phyloP scores from a whole-genome alignment of 2,797 vertebrate species.

The Macroramphosus scolopax region DNA sequence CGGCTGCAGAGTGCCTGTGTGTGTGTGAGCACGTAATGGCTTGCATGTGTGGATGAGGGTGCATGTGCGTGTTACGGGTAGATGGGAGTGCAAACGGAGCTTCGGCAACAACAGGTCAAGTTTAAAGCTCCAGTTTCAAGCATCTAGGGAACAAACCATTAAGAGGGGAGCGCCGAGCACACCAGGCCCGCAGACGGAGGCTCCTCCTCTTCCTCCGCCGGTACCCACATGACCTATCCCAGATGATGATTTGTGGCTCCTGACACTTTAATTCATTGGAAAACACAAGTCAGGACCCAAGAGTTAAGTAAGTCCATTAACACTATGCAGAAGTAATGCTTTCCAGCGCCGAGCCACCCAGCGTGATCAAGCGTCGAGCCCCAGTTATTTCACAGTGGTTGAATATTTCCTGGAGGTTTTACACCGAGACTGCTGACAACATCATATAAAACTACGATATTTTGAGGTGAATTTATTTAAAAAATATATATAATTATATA shows the following conservation, averaged over 20 bases:
- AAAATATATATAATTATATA: conserved; percentile 23
- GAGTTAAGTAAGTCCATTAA: conserved; percentile 81
- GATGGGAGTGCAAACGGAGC: conserved; percentile 66
- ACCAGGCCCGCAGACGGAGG: conserved; percentile 33
- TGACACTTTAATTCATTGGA: conserved; percentile 81
- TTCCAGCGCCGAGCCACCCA: conserved; percentile 70
- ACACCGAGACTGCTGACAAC: conserved; percentile 37
- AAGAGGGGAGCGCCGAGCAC: conserved; percentile 74
- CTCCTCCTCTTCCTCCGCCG: conserved; percentile 12
- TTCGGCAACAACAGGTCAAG: conserved; percentile 51
- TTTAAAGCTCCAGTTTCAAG: conserved; percentile 73
- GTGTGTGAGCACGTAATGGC: conserved; percentile 2
- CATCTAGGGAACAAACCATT: conserved; percentile 82
- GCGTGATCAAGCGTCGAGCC: conserved; percentile 54
- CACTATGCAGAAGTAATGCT: conserved; percentile 69
- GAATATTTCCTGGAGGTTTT: conserved; percentile 56
- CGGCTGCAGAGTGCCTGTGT: conserved; percentile 63
- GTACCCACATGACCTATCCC: conserved; percentile 60
- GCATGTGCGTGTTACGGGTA: conserved; percentile 53
- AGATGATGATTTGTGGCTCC: conserved; percentile 74
- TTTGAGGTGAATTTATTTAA: conserved; percentile 19
- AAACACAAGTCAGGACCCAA: conserved; percentile 76
- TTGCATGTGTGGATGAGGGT: conserved; percentile 20
- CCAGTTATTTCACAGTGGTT: conserved; percentile 51
- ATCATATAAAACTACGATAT: conserved; percentile 23